Evolutionary conservation across 1,140 invertebrate genomes (phyloP), one percentile per base, ranked within the genome.

Genomic region (Acromyrmex heyeri): DNA sequence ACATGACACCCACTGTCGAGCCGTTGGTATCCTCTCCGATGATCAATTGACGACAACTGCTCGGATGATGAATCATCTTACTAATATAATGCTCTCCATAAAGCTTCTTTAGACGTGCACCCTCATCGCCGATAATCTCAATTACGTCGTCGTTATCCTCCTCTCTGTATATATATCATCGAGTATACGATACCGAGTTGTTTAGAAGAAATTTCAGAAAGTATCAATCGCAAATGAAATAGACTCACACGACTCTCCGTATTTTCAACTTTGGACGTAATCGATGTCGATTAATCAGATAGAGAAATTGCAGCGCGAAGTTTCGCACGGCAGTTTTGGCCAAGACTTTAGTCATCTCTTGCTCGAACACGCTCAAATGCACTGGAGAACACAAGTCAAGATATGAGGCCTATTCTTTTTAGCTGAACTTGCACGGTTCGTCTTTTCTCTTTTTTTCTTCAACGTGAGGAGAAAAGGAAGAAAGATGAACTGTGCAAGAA

Each of bases 131-230:
- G 73, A 97, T 96, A 86, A 97, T 96, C 8, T 96, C 96, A 18
- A 97, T 95, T 70, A 97, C 93, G 87, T 97, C 97, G 93, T 97
- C 97, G 92, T 97, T 97, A 88, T 97, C 97, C 93, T 97, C 97
- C 88, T 97, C 97, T 97, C 27, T 50, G 4, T 50, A 16, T 50
- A 14, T 12, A 50, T 50, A 50, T 38, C 34, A 8, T 38, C 48
- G 0, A 34, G 30, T 34, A 34, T 34, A 34, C 6, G 48, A 50
- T 50, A 50, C 48, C 8, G 48, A 50, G 48, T 50, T 16, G 14
- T 16, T 16, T 16, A 50, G 48, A 50, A 50, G 38, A 44, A 44
- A 44, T 38, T 38, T 38, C 7, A 8, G 38, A 44, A 44, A 44
- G 1, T 44, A 44, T 44, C 38, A 53, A 53, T 53, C 14, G 10